These are phyloP conservation scores for Pyralis farinalis DNA, from an alignment of 2,888 invertebrate species.

Conservation along the genomic window DNA sequence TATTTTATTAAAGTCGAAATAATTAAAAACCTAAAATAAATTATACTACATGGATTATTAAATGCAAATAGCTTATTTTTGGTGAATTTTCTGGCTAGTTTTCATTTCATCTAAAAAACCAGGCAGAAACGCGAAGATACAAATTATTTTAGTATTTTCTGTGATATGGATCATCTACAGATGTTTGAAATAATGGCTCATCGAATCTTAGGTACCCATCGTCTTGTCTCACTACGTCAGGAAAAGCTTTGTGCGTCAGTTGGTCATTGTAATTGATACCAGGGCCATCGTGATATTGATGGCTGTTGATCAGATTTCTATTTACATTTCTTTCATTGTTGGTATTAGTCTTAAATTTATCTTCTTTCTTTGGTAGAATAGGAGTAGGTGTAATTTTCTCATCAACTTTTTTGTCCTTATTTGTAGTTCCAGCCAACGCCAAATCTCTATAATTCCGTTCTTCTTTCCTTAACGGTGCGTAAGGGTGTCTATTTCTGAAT, in stretches of 20 bases:
- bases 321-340: constrained; percentile 39
- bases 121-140: constrained; percentile 28
- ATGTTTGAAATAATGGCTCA: constrained; percentile 63
- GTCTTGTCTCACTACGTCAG: constrained; percentile 55
- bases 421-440: constrained; percentile 56
- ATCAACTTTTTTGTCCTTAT: constrained; percentile 65
- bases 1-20: constrained; percentile 6
- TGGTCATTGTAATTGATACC: constrained; percentile 50
- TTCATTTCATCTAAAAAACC: constrained; percentile 34
- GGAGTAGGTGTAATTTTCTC: constrained; percentile 73
- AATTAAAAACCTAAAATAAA: constrained; percentile 28
- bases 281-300: constrained; percentile 64
- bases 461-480: constrained; percentile 65
- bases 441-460: constrained; percentile 70
- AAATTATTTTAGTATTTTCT: constrained; percentile 54
- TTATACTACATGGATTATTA: constrained; percentile 26
- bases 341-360: constrained; percentile 36
- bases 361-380: constrained; percentile 63
- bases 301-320: constrained; percentile 64
- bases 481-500: constrained; percentile 65
- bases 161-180: constrained; percentile 67
- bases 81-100: constrained; percentile 31
- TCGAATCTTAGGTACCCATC: constrained; percentile 64
- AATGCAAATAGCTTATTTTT: constrained; percentile 11
- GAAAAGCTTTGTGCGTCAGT: constrained; percentile 52